Evolutionary conservation across 2,113 vertebrate species (phyloP), one percentile per base, ranked within the genome.

Genomic region (Prochilodus magdalenae): DNA sequence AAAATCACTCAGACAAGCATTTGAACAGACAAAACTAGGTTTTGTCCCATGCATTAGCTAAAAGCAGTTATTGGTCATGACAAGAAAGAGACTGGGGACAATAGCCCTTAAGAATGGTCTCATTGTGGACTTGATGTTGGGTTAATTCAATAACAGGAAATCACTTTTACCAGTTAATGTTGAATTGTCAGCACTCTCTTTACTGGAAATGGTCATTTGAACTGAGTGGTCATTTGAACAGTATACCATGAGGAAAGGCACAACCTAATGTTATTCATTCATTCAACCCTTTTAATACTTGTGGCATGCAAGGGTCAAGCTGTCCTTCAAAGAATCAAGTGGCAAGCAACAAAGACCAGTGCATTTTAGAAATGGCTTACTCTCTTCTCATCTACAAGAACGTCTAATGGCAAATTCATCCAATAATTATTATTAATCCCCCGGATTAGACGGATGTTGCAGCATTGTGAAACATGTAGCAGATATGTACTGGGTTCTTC

Each of bases 161-260:
- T 71, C 53, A 33, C 49, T 67, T 81, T 77, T 5, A 30, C 27
- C 66, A 44, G 24, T 76, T n/a, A 6, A 67, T 51, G 51, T 60
- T 72, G 47, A 77, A 59, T 51, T 62, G 40, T 51, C 27, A 73
- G 11, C 63, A 47, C 70, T 76, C 24, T 20, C 40, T 77, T 55
- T 40, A 51, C 51, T 81, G 75, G 51, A 74, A 81, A 67, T 78
- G 27, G 13, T 40, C 60, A 53, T 80, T 53, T 71, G 71, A 81
- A 59, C 73, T 73, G 62, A 36, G 44, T 78, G 27, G 10, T 40
- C 62, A 55, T 81, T 65, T 73, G 72, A 81, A 59, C 73, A 77
- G 62, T 36, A 49, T 22, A 20, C 20, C 53, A 22, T 26, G 53
- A 44, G 47, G 57, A 40, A 60, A 78, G 16, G 49, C 69, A 60